Conservation (phyloP, 2,888 invertebrate species). For the Chouioia cunea region DNA sequence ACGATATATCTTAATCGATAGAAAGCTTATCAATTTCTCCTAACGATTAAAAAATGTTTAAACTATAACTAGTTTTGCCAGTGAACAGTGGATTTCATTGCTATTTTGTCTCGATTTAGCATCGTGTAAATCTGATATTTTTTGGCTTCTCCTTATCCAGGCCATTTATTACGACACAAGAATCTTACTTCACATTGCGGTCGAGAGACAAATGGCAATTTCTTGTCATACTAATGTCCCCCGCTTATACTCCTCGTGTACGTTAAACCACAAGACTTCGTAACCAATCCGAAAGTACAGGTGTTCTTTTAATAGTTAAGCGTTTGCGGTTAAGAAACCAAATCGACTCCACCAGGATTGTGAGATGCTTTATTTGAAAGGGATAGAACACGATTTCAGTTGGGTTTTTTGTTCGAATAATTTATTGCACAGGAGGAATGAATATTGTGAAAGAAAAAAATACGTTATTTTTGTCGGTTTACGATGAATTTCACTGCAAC, state of each 20-base stretch:
- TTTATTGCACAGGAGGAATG: constrained; percentile 12
- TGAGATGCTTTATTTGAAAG: constrained; percentile 1
- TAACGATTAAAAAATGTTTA: too few species aligned
- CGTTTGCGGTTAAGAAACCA: constrained; percentile 27
- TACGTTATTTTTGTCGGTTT: constrained; percentile 8
- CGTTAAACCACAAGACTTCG: constrained; percentile 24
- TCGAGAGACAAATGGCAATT: too few species aligned
- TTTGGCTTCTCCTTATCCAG: constrained; percentile 18
- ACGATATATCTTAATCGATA: too few species aligned
- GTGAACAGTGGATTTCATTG: too few species aligned
- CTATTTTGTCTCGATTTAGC: too few species aligned
- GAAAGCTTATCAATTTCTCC: too few species aligned
- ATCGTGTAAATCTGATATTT: too few species aligned
- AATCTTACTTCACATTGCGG: constrained; percentile 30
- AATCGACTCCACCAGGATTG: constrained; percentile 8
- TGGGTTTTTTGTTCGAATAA: neutral
- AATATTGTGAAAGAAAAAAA: constrained; percentile 2
- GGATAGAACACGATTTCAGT: constrained; percentile 16
- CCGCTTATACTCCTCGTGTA: too few species aligned
- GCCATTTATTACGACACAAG: constrained; percentile 39
- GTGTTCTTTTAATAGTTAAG: constrained; percentile 1
- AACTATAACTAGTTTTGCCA: too few species aligned
- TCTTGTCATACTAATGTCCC: too few species aligned
- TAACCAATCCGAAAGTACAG: constrained; percentile 14
- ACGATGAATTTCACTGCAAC: too few species aligned